Percentiles rank a stretch among this genome's conserved stretches.
Conservation (phyloP, 2,797 vertebrate species). For the Pangasius larnaudii region DNA sequence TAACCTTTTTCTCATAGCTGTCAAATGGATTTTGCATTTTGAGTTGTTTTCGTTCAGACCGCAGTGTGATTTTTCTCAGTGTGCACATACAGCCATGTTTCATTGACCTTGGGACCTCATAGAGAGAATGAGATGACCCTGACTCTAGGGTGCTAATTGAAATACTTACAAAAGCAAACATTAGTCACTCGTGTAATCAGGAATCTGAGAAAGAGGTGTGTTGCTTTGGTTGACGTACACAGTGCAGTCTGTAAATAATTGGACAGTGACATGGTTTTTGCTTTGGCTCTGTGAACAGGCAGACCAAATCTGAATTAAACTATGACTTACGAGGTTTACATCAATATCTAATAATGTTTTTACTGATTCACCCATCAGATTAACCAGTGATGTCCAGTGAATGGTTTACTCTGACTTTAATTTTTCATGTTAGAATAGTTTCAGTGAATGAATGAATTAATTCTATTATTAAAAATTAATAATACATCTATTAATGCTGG, state of each 20-base stretch:
- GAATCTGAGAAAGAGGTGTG: not conserved
- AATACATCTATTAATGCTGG: not conserved
- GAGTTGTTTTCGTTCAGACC: not conserved
- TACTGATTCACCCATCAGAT: not conserved
- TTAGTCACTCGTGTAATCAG: not conserved
- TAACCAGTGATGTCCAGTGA: not conserved
- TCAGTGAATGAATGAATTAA: not conserved
- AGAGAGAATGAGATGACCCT: not conserved
- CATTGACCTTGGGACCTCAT: not conserved
- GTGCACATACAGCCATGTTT: not conserved
- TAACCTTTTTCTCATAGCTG: not conserved
- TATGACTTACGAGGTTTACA: not conserved
- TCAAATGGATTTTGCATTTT: not conserved
- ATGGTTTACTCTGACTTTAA: not conserved
- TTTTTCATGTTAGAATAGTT: not conserved
- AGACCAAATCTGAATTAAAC: not conserved
- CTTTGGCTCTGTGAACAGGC: not conserved
- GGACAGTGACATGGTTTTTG: not conserved
- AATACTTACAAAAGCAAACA: constrained; percentile 17
- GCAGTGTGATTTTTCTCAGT: not conserved
- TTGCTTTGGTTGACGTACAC: not conserved
- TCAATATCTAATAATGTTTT: not conserved
- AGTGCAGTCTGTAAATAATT: not conserved
- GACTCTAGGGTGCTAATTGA: constrained; percentile 12
- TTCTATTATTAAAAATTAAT: not conserved